phyloP scores from a whole-genome alignment of 1,140 invertebrate genomes.

The Megalopta genalis region DNA sequence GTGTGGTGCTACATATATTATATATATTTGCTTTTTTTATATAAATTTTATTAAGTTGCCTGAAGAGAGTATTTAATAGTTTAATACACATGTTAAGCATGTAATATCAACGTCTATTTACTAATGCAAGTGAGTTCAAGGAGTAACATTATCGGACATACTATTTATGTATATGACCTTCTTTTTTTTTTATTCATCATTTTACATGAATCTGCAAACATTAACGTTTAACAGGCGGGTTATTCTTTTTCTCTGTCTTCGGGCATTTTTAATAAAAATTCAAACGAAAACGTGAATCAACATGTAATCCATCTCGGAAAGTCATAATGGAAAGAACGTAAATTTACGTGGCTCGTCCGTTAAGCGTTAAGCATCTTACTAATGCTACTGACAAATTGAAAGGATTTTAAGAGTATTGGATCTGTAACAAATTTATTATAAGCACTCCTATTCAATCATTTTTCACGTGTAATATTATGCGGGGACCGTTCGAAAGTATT shows the following conservation, averaged over 20 bases:
- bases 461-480: not conserved
- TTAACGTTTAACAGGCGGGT: not conserved
- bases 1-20: conserved; percentile 55
- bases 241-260: too few relatives aligned
- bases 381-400: conserved; percentile 7
- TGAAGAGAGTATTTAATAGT: conserved; percentile 64
- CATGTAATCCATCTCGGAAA: too few relatives aligned
- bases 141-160: conserved; percentile 33
- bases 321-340: too few relatives aligned
- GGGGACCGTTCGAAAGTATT: conserved; percentile 37
- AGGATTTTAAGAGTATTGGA: not conserved
- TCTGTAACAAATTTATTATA: conserved; percentile 1
- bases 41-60: conserved; percentile 64
- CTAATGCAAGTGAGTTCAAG: conserved; percentile 32
- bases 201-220: not conserved
- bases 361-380: not conserved
- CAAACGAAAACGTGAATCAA: too few relatives aligned
- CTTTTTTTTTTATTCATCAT: conserved; percentile 27
- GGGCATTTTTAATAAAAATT: too few relatives aligned
- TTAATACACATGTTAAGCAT: conserved; percentile 52
- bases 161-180: conserved; percentile 37
- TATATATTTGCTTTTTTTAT: conserved; percentile 59
- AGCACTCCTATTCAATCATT: not conserved
- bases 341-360: too few relatives aligned
- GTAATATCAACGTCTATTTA: conserved; percentile 43